Conservation (phyloP, 2,113 vertebrate species). For the Lophura nycthemera region DNA sequence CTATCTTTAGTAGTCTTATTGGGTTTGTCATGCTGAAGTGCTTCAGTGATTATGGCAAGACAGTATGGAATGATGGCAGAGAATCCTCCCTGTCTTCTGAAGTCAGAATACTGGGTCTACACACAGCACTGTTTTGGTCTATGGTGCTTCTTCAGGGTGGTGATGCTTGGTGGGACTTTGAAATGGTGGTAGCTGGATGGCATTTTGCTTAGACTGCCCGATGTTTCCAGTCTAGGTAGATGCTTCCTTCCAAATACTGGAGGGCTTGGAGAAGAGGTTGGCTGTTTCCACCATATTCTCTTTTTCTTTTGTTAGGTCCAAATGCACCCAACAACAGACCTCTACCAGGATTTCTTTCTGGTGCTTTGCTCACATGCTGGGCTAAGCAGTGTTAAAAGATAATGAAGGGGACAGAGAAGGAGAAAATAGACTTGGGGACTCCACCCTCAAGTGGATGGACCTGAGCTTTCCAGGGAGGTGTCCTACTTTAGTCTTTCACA, state of each 20-base stretch:
- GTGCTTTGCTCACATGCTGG: neutral
- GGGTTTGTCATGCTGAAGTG: neutral
- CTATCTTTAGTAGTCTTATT: neutral
- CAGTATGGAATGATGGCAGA: neutral
- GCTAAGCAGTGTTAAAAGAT: neutral
- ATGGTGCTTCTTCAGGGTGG: neutral
- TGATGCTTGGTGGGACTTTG: neutral
- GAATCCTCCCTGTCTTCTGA: neutral
- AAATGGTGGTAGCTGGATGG: neutral
- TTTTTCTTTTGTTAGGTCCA: neutral
- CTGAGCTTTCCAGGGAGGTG: neutral
- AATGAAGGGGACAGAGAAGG: neutral
- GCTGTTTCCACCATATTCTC: neutral
- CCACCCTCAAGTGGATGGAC: neutral
- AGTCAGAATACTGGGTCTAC: neutral
- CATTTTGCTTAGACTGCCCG: neutral
- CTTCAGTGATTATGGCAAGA: neutral
- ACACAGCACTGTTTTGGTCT: neutral
- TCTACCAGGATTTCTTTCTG: neutral
- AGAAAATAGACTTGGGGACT: neutral
- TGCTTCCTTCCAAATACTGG: neutral
- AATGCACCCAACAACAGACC: neutral
- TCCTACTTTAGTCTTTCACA: neutral
- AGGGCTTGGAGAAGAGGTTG: rapidly evolving
- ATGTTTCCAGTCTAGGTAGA: neutral